Conservation (phyloP, 2,888 invertebrate species). For the Caenorhabditis macrosperma region DNA sequence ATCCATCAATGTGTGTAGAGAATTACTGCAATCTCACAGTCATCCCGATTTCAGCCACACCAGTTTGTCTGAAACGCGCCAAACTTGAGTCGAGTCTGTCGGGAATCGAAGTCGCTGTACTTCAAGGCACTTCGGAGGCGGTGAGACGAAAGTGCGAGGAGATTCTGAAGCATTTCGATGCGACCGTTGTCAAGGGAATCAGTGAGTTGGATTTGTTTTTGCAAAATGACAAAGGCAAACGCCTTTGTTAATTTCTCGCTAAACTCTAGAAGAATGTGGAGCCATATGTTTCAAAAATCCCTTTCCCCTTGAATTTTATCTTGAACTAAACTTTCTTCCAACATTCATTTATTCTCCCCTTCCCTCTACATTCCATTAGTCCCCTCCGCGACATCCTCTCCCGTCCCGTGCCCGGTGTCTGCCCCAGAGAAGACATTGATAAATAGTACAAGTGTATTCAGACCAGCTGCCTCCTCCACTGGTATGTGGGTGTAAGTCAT, state of each 20-base stretch:
- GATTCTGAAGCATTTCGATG: conserved; percentile 69
- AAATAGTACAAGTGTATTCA: conserved; percentile 27
- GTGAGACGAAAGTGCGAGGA: conserved; percentile 60
- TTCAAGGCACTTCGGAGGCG: conserved; percentile 57
- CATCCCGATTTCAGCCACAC: conserved; percentile 31
- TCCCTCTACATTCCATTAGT: neutral
- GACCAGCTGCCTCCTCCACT: conserved; percentile 8
- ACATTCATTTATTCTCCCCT: too few relatives aligned
- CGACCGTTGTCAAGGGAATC: conserved; percentile 66
- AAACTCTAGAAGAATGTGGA: too few relatives aligned
- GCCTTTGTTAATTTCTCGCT: neutral
- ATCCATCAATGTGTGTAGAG: conserved; percentile 23
- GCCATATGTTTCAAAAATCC: too few relatives aligned
- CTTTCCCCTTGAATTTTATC: too few relatives aligned
- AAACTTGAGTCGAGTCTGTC: conserved; percentile 46
- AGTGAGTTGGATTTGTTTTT: too few relatives aligned
- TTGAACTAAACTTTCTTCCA: too few relatives aligned
- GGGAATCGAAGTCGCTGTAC: conserved; percentile 49
- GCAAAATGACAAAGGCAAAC: too few relatives aligned
- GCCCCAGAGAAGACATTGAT: too few relatives aligned
- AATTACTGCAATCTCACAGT: neutral
- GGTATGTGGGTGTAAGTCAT: conserved; percentile 21
- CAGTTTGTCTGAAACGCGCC: conserved; percentile 31
- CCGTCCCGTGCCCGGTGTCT: too few relatives aligned
- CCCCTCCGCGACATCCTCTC: too few relatives aligned